Conservation (phyloP, 2,888 invertebrate genomes). For the Rotaria magnacalcarata region DNA sequence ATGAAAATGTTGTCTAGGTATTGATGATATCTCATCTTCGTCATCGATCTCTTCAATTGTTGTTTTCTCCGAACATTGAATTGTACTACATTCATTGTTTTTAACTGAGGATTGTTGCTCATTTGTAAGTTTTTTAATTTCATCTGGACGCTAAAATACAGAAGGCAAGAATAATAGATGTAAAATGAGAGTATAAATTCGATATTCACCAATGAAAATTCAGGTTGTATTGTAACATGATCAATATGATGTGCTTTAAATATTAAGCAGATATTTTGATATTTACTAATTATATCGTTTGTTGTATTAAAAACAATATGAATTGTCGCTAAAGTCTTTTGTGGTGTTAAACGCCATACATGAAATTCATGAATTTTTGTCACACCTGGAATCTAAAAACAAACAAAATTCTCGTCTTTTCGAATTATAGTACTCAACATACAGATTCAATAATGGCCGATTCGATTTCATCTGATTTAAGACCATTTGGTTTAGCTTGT, state of each 20-base stretch:
- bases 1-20: neutral
- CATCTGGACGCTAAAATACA: neutral
- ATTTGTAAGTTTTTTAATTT: neutral
- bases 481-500: slow-evolving; percentile 1
- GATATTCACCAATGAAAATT: neutral
- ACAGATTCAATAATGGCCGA: neutral
- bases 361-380: slow-evolving; percentile 5
- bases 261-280: neutral
- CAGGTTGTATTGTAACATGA: slow-evolving; percentile 28
- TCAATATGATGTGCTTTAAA: slow-evolving; percentile 5
- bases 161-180: too few relatives aligned
- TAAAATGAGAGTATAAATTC: neutral
- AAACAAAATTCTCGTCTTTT: neutral
- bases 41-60: too few relatives aligned
- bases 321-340: slow-evolving; percentile 23
- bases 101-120: neutral
- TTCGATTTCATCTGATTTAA: slow-evolving; percentile 12
- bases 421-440: neutral
- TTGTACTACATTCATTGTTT: neutral
- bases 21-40: accelerated
- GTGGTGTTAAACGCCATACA: slow-evolving; percentile 35
- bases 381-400: neutral
- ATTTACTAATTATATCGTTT: neutral
- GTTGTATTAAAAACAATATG: slow-evolving; percentile 31
- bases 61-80: neutral